Base-by-base conservation (phyloP, 2,113 vertebrate species). In the Actenoides hombroni region DNA sequence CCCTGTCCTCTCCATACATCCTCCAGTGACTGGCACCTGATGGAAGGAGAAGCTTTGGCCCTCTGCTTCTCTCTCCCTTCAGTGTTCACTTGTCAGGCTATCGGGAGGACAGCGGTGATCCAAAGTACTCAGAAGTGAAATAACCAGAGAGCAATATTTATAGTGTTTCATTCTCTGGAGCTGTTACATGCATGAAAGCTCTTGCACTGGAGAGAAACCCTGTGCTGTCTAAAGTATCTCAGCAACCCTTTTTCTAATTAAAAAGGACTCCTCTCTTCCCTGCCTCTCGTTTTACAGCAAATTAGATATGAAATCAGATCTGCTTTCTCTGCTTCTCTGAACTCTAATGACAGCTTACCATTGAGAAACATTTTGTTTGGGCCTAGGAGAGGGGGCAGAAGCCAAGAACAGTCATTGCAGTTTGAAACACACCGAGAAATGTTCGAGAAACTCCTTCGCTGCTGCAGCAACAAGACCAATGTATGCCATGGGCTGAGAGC, bases 251-350 rank as follows among this genome's bases (percentile, higher is more conserved):
- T 90, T 61, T 80, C 87, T 93, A 86, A 96, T 97, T 94, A 94
- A 94, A 92, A 95, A 74, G n/a, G 85, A 35, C 75, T 93, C 94
- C 84, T 90, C 94, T 96, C 90, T 65, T 88, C 71, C 11, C 49
- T n/a, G 59, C 92, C 71, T 97, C 94, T 96, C 94, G 0, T 63
- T 92, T 96, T 96, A 88, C 93, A 97, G 85, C 71, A 74, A 96
- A 96, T 96, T 86, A 80, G 96, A 96, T 93, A 31, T 7, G 96
- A 97, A 97, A 96, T 49, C 93, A 95, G 93, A 97, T 84, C 96
- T 90, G 87, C 92, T 90, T 73, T 77, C 93, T 59, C 86, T 75
- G 83, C 86, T 78, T 42, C 80, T 92, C 96, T 35, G 78, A 80
- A 14, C 91, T 94, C 54, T 81, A 86, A 67, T 7, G 87, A 92